These are phyloP conservation scores for Campoletis raptor DNA, from an alignment of 2,888 invertebrate genomes.

Conservation along the genomic window DNA sequence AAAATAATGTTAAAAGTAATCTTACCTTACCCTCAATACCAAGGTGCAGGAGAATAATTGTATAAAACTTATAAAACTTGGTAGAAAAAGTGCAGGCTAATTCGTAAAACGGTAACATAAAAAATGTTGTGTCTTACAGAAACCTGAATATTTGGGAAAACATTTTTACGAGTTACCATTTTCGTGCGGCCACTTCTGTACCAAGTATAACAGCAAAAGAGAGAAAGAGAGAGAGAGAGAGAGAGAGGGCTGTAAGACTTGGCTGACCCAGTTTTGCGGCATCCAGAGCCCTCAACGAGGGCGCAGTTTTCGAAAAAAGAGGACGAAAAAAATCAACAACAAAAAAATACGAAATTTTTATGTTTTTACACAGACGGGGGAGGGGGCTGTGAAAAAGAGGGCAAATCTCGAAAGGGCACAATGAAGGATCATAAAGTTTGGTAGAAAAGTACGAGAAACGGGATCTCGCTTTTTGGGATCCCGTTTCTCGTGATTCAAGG, in stretches of 20 bases:
- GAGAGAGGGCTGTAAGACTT: constrained; percentile 36
- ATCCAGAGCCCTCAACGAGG: constrained; percentile 30
- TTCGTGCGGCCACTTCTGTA: constrained; percentile 13
- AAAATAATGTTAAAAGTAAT: background rate
- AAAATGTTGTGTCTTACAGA: constrained; percentile 78
- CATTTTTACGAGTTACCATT: constrained; percentile 55
- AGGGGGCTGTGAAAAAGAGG: constrained; percentile 50
- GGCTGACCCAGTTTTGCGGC: constrained; percentile 65
- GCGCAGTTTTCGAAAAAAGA: constrained; percentile 25
- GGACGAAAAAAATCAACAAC: constrained; percentile 53
- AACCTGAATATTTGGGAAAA: constrained; percentile 12
- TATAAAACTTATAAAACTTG: constrained; percentile 20
- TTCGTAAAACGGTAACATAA: constrained; percentile 65
- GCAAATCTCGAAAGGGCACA: constrained; percentile 42
- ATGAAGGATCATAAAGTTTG: constrained; percentile 60
- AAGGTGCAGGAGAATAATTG: constrained; percentile 5
- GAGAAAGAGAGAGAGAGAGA: background rate
- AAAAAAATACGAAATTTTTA: constrained; percentile 68
- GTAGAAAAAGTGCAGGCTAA: constrained; percentile 1
- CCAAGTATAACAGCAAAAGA: background rate
- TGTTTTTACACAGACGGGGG: constrained; percentile 58
- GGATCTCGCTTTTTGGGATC: constrained; percentile 79
- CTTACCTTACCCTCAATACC: background rate
- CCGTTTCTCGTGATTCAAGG: constrained; percentile 77
- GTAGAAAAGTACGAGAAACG: constrained; percentile 77